Conservation (phyloP, 2,797 vertebrate genomes). For the Aselliscus stoliczkanus region DNA sequence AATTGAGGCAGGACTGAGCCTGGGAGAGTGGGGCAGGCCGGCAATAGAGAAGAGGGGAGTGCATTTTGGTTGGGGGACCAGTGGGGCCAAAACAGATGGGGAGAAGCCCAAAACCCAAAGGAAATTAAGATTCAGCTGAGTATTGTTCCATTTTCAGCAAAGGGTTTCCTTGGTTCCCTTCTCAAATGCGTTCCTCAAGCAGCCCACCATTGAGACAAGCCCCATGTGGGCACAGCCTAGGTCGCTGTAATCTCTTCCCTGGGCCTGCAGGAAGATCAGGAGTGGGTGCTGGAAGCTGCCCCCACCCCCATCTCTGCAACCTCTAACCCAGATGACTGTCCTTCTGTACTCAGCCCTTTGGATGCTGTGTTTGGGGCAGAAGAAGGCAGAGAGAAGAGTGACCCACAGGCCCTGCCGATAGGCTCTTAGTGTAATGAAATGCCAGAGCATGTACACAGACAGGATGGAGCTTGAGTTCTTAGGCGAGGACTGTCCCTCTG, state of each 20-base stretch:
- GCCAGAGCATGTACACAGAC: not conserved
- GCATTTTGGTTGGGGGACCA: not conserved
- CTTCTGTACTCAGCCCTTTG: not conserved
- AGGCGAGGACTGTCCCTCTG: not conserved
- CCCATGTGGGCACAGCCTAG: not conserved
- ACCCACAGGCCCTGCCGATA: not conserved
- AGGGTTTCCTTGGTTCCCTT: not conserved
- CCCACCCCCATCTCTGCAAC: not conserved
- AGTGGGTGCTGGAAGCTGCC: not conserved
- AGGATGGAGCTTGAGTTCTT: not conserved
- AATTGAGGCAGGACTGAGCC: not conserved
- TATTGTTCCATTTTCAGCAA: not conserved
- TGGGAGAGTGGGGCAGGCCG: fast-evolving
- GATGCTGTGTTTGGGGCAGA: not conserved
- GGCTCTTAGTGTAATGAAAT: not conserved
- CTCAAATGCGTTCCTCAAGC: not conserved
- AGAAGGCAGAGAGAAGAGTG: not conserved
- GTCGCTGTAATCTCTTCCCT: not conserved
- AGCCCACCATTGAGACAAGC: not conserved
- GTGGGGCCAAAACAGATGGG: not conserved
- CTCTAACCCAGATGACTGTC: not conserved
- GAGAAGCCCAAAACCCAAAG: not conserved
- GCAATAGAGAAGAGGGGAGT: not conserved
- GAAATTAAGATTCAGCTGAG: not conserved
- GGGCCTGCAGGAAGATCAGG: not conserved